Base-by-base conservation (phyloP, 2,797 vertebrate species). In the Gymnopithys bicolor region DNA sequence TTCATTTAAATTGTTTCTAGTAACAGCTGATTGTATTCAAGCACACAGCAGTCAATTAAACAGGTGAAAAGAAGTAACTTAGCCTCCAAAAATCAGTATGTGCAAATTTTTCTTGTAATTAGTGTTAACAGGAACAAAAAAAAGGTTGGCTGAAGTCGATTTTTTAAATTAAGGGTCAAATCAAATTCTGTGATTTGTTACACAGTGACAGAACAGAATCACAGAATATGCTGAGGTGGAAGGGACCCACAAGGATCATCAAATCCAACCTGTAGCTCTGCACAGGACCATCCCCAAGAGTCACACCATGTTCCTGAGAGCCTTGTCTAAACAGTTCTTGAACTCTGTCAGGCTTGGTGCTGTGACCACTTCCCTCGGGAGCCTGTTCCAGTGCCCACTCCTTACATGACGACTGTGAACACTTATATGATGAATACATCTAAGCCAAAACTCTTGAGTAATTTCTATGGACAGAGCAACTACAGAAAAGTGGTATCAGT, bases 1-100 rank as follows among this genome's bases (percentile, higher is more conserved):
- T 92, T 91, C 39, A 83, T 81, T 77, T 77, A 53, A 83, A 80
- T 81, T 77, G 33, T 77, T 93, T 89, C 64, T 71, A 76, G 33
- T 85, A 87, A 87, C 30, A 80, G 49, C 11, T 85, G 82, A 87
- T 64, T 71, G 58, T 67, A 85, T 68, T 77, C 49, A 64, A 64
- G 37, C 37, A 71, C 41, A 75, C 37, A 71, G 48, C 53, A 84
- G 52, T 87, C 83, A 78, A 75, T 77, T 71, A 64, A 67, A 74
- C 9, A 71, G 27, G 69, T 64, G 53, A 87, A 89, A 49, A 85
- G 62, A 87, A 80, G 52, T 27, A 87, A 87, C 43, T 67, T 33
- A 80, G 45, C 9, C 25, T 85, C 78, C 32, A 91, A 93, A 89
- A 92, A 89, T 60, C 49, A 58, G 17, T 67, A 67, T 35, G 58